Percentiles rank a stretch among this genome's conserved stretches.
phyloP scores from a whole-genome alignment of 2,888 invertebrate species.

The Cerastis leucographa region DNA sequence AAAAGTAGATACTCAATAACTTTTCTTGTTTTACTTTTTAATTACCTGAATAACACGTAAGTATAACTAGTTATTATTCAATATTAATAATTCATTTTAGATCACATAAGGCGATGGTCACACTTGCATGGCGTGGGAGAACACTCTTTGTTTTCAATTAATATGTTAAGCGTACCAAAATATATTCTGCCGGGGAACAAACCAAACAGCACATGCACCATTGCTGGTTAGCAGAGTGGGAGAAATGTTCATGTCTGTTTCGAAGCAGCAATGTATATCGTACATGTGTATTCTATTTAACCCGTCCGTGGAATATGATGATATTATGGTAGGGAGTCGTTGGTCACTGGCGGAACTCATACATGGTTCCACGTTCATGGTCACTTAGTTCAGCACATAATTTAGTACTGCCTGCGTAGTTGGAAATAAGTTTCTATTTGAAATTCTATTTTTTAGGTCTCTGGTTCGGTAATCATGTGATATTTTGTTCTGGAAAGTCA shows the following conservation, averaged over 20 bases:
- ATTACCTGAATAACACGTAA: conserved; percentile 14
- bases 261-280: conserved; percentile 40
- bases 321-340: conserved; percentile 48
- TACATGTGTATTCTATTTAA: conserved; percentile 35
- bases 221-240: conserved; percentile 2
- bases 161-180: conserved; percentile 49
- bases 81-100: conserved; percentile 60
- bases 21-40: conserved; percentile 21
- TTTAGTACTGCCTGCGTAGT: conserved; percentile 42
- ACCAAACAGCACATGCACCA: neutral
- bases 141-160: conserved; percentile 70
- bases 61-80: conserved; percentile 44
- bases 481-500: neutral
- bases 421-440: conserved; percentile 32
- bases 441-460: conserved; percentile 19
- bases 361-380: conserved; percentile 65
- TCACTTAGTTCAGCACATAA: conserved; percentile 62
- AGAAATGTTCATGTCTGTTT: neutral
- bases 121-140: conserved; percentile 79
- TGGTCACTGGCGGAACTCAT: conserved; percentile 68
- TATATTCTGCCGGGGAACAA: accelerated
- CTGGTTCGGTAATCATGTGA: neutral
- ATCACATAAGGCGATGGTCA: conserved; percentile 76
- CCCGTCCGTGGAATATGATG: neutral
- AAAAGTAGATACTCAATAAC: neutral